phyloP scores from a whole-genome alignment of 2,113 vertebrate species.

The Alosa alosa region DNA sequence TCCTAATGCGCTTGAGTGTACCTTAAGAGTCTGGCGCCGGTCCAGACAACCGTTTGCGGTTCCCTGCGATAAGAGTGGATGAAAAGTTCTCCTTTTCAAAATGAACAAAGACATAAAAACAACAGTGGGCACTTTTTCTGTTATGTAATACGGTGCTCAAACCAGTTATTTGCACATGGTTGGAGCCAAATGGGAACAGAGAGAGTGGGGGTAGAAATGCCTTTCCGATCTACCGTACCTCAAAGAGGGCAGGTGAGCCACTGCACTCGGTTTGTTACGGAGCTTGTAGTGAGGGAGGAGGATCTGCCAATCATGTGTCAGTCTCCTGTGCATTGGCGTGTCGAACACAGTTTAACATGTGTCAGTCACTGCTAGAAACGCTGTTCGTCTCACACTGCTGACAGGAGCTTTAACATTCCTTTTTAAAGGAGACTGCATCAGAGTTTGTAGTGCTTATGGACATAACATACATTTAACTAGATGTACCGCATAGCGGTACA shows the following conservation, averaged over 20 bases:
- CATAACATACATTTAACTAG: not conserved
- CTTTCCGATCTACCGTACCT: not conserved
- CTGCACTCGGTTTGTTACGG: not conserved
- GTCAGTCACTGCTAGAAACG: not conserved
- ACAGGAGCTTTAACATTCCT: not conserved
- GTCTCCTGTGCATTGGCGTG: not conserved
- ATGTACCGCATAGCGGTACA: no score
- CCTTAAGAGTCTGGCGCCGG: not conserved
- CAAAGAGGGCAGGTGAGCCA: not conserved
- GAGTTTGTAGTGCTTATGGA: not conserved
- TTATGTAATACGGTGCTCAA: not conserved
- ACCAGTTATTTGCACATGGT: not conserved
- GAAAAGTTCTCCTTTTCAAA: not conserved
- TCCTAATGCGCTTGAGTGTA: not conserved
- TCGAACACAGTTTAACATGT: not conserved
- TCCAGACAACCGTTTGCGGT: not conserved
- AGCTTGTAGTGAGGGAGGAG: not conserved
- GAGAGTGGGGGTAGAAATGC: not conserved
- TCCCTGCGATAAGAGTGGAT: not conserved
- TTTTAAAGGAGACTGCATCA: not conserved
- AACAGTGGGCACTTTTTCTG: not conserved
- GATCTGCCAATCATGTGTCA: constrained; percentile 10
- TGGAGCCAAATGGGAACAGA: not conserved
- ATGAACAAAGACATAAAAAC: not conserved
- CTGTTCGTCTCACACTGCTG: not conserved